These are phyloP conservation scores for Gnathonemus longibarbis DNA, from an alignment of 2,113 vertebrate genomes.

Conservation along the genomic window DNA sequence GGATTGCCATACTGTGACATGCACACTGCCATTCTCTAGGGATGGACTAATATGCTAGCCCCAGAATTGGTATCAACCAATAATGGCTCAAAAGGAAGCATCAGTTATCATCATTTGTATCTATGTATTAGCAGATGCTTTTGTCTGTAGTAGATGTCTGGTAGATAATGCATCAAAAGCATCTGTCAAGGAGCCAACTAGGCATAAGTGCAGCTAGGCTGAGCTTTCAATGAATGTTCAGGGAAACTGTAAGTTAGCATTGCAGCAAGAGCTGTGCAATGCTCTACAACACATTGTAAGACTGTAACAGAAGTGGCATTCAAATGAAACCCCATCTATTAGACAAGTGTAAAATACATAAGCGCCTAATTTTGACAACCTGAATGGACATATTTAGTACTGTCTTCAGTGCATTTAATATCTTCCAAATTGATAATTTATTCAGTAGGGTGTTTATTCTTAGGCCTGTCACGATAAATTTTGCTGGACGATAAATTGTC, in stretches of 20 bases:
- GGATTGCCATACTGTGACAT: neutral
- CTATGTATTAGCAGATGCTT: neutral
- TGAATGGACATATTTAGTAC: neutral
- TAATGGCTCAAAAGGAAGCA: neutral
- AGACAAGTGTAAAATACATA: neutral
- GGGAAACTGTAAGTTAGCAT: neutral
- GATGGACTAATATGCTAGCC: neutral
- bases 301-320: neutral
- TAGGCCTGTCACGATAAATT: too few relatives aligned
- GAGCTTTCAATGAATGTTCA: neutral
- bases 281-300: neutral
- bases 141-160: neutral
- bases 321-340: neutral
- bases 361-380: neutral
- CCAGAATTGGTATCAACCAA: neutral
- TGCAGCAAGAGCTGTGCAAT: neutral
- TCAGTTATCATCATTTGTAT: neutral
- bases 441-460: conserved; percentile 9
- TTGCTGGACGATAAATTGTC: too few relatives aligned
- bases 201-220: neutral
- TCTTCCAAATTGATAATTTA: conserved; percentile 31
- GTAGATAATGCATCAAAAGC: neutral
- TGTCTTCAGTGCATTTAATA: neutral
- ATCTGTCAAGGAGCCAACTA: neutral
- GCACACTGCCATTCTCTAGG: neutral